Evolutionary conservation across 2,797 vertebrate genomes (phyloP), one percentile per base, ranked within the genome.

Genomic region (Acrossocheilus fasciatus): DNA sequence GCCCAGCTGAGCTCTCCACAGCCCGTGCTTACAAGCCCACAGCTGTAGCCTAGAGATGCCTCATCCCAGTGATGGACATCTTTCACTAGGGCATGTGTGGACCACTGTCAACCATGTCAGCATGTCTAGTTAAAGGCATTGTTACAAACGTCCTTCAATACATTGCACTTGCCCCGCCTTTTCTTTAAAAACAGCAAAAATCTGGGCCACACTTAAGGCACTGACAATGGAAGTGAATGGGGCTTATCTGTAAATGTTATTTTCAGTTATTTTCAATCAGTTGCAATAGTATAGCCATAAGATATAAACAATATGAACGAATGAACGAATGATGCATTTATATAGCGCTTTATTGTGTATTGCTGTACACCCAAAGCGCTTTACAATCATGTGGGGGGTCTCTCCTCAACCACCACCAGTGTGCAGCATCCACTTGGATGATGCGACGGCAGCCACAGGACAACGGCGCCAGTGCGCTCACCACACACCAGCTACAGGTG

Each of bases 1-100:
- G 50, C 83, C 77, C 88, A 89, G 87, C 89, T 82, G 83, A 86
- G 81, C 82, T 84, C 81, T 80, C 50, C 54, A 54, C 54, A 57
- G 50, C 50, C 73, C 20, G 2, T 36, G 20, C 43, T 69, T 23
- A 59, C 54, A 50, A 81, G 68, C 75, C 70, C 45, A 57, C 89
- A 84, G 50, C 82, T 81, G 81, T 30, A 83, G 77, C 57, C 75
- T 78, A 68, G 66, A 80, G 84, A 79, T 4, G 11, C 36, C 76
- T 80, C 54, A 43, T 66, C 14, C 6, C 74, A 70, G 15, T 57
- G 74, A 68, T 54, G 75, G 75, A 79, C 81, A 80, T 43, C 68
- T 26, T 78, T 77, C 52, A 70, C 39, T 23, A 34, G 23, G 50
- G 50, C 75, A 84, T 79, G 52, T 79, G 39, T 80, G 50, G n/a